Conservation (phyloP, 2,888 invertebrate genomes). For the Opisthograptis luteolata region DNA sequence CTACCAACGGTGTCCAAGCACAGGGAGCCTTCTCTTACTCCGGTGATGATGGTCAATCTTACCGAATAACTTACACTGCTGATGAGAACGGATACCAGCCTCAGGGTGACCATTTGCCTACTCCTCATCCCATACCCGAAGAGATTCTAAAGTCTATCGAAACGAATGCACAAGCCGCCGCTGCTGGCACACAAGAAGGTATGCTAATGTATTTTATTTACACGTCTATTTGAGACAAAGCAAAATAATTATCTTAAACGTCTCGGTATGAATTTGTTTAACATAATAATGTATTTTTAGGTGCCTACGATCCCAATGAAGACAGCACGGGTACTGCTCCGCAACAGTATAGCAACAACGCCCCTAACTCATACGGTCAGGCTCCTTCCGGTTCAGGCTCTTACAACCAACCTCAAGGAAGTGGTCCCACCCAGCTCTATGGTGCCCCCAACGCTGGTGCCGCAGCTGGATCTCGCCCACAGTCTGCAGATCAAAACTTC, state of each 20-base stretch:
- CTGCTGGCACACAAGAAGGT: conserved; percentile 79
- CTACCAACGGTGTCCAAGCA: conserved; percentile 73
- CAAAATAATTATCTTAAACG: too few species aligned
- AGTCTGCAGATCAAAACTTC: conserved; percentile 17
- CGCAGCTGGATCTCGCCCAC: conserved; percentile 8
- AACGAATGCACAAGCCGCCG: conserved; percentile 72
- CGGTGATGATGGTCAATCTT: conserved; percentile 73
- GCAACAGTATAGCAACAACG: conserved; percentile 45
- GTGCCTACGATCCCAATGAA: conserved; percentile 74
- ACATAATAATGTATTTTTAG: conserved; percentile 44
- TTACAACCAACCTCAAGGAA: conserved; percentile 18
- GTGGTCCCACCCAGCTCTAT: conserved; percentile 19
- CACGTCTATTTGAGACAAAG: too few species aligned
- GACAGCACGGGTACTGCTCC: conserved; percentile 46
- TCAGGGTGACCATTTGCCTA: conserved; percentile 73
- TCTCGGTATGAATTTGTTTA: too few species aligned
- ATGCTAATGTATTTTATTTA: too few species aligned
- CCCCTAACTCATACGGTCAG: conserved; percentile 32
- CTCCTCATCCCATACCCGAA: conserved; percentile 75
- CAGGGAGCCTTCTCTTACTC: conserved; percentile 74
- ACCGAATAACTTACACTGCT: conserved; percentile 73
- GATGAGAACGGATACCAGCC: conserved; percentile 77
- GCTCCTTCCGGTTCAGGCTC: conserved; percentile 24
- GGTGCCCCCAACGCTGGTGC: conserved; percentile 21
- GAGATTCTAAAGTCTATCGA: conserved; percentile 75